Base-by-base conservation (phyloP, 2,797 vertebrate species). In the Neostethus bicornis region DNA sequence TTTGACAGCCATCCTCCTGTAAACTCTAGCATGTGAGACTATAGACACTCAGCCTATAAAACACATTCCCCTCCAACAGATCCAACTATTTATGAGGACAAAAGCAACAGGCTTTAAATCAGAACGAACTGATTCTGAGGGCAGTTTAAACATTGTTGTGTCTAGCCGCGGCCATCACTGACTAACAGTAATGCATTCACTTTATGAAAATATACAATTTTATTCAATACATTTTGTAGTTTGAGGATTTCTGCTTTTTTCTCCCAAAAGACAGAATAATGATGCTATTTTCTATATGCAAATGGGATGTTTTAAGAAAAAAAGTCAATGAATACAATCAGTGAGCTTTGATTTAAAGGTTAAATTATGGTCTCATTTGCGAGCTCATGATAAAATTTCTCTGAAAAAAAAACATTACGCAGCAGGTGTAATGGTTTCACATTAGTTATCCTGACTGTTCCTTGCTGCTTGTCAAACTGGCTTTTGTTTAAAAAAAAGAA, bases 31-130 rank as follows among this genome's bases (percentile, higher is more conserved):
- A 78, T 75, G 76, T 64, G 38, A 85, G 84, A 82, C 86, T 71
- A 70, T 63, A 80, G 82, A 69, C 77, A 66, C 68, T 49, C 46
- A 72, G 60, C 80, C 80, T 70, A 90, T 91, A 91, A 90, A 92
- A 71, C 77, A 80, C 3, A 26, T 80, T 46, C 55, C 77, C 68
- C 83, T 79, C 77, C 79, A 75, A n/a, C 17, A 85, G 57, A 81
- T 82, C 70, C 62, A 61, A 75, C 74, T 90, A 86, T 91, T 91
- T 91, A 92, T 87, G 82, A 69, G 69, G 71, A 78, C 78, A 85
- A 89, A 89, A 90, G 89, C 85, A 92, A 90, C 87, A 89, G 78
- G 70, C 82, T 53, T 78, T 91, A 91, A 92, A 91, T 91, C 88
- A 90, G 62, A 51, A 54, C 73, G 80, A 87, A 87, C 76, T 72